Conservation (phyloP, 2,888 invertebrate species). For the Oligia strigilis region DNA sequence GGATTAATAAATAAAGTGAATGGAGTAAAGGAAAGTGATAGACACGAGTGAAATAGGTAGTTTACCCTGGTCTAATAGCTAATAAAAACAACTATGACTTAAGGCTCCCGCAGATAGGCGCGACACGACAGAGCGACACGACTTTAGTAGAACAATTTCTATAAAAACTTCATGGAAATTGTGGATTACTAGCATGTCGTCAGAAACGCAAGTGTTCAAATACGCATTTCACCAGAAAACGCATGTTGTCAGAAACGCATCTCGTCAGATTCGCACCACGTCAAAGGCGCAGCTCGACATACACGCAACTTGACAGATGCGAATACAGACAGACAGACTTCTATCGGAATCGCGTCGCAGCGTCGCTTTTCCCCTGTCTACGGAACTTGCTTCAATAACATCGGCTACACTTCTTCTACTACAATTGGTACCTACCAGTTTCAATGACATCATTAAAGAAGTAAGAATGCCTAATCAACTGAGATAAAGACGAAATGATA, state of each 20-base stretch:
- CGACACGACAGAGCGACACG: not conserved
- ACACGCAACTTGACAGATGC: no score
- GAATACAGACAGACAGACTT: not conserved
- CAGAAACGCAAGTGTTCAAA: no score
- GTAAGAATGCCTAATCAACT: constrained; percentile 42
- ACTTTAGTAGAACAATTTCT: not conserved
- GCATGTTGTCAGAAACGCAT: no score
- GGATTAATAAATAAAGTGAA: no score
- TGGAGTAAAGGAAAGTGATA: no score
- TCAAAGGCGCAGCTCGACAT: no score
- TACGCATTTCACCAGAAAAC: no score
- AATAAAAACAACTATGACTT: not conserved
- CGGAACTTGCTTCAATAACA: not conserved
- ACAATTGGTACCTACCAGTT: not conserved
- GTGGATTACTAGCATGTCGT: not conserved
- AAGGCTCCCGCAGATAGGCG: not conserved
- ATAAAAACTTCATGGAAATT: no score
- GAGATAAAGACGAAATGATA: constrained; percentile 59
- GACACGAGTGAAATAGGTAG: no score
- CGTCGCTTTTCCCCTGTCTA: not conserved
- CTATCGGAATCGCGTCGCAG: not conserved
- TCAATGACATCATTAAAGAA: constrained; percentile 45
- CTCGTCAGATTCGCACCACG: no score
- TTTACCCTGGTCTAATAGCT: no score
- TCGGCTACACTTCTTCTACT: constrained; percentile 9